Evolutionary conservation across 1,140 invertebrate genomes (phyloP).

Genomic region (Drosophila rhopaloa): DNA sequence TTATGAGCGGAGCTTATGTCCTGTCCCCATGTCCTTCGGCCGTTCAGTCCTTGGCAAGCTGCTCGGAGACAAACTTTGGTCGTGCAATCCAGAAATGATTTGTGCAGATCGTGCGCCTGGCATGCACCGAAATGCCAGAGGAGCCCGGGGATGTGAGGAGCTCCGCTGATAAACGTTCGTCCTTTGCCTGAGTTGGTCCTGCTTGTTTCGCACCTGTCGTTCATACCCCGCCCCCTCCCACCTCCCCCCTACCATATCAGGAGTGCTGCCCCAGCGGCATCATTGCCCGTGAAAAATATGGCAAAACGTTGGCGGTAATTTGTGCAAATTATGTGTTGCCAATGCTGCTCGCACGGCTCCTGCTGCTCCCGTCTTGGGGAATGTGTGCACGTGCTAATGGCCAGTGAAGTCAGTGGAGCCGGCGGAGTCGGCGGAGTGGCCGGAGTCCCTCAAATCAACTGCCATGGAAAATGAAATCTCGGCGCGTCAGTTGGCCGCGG

Average conservation of each 20-base stretch:
- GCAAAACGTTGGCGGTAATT: constrained; percentile 73
- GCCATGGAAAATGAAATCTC: constrained; percentile 57
- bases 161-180: constrained; percentile 67
- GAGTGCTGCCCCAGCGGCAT: constrained; percentile 64
- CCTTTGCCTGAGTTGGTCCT: constrained; percentile 51
- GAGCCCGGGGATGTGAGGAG: constrained; percentile 2
- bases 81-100: constrained; percentile 80
- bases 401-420: constrained; percentile 22
- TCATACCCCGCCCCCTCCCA: constrained; percentile 1
- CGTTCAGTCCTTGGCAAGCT: constrained; percentile 19
- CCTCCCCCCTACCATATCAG: constrained; percentile 22
- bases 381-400: constrained; percentile 78
- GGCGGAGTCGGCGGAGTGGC: constrained; percentile 18
- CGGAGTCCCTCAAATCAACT: constrained; percentile 61
- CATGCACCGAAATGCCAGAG: constrained; percentile 31
- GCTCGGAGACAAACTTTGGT: constrained; percentile 70
- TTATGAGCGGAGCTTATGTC: constrained; percentile 74
- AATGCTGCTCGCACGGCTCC: constrained; percentile 18
- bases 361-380: constrained; percentile 52
- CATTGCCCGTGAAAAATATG: constrained; percentile 74
- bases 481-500: constrained; percentile 58
- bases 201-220: constrained; percentile 75
- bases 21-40: constrained; percentile 35
- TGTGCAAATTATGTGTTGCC: constrained; percentile 78
- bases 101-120: constrained; percentile 71